Base-by-base conservation (phyloP, 1,140 invertebrate genomes). In the Drosophila lacertosa region DNA sequence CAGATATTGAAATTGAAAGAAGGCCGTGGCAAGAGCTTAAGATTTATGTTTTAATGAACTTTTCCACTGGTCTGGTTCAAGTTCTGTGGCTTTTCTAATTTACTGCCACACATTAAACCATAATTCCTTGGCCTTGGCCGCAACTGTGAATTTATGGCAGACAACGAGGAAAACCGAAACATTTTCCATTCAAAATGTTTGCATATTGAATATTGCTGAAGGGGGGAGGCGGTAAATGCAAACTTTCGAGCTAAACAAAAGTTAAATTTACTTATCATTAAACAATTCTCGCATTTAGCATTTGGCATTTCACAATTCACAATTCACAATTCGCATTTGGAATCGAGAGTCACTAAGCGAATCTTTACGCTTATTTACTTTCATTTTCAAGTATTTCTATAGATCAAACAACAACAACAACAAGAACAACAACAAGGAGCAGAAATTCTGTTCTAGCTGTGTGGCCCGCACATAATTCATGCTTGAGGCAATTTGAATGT, bases 281-380 rank as follows among this genome's bases (percentile, higher is more conserved):
- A 71, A 77, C 81, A 88, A 86, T 81, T 68, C 26, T 45, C 35
- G 53, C 44, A 72, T 62, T 29, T 29, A 29, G 26, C 26, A 29
- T 29, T 29, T 75, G 64, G 39, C 15, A 47, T 48, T 39, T 42
- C n/a, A n/a, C n/a, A n/a, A n/a, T n/a, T n/a, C n/a, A n/a, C n/a
- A n/a, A n/a, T n/a, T n/a, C n/a, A n/a, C n/a, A n/a, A n/a, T n/a
- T 75, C 67, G 39, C 15, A 47, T 48, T 39, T 42, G 26, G 26
- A 48, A 40, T 63, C 9, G 32, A 67, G 66, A 81, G 50, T 74
- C 74, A 64, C 53, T 81, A 86, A 84, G 81, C 77, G 65, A 86
- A 86, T 88, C 81, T 86, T 86, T 48, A 86, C 81, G 81, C 77
- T 77, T 86, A 86, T 86, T 86, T 86, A 79, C 77, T 74, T 88